A percentile compares a stretch with the other conserved stretches of the same genome.
Evolutionary conservation across 23 tunicate genomes (phyloP).

Genomic region (Diplosoma virens): DNA sequence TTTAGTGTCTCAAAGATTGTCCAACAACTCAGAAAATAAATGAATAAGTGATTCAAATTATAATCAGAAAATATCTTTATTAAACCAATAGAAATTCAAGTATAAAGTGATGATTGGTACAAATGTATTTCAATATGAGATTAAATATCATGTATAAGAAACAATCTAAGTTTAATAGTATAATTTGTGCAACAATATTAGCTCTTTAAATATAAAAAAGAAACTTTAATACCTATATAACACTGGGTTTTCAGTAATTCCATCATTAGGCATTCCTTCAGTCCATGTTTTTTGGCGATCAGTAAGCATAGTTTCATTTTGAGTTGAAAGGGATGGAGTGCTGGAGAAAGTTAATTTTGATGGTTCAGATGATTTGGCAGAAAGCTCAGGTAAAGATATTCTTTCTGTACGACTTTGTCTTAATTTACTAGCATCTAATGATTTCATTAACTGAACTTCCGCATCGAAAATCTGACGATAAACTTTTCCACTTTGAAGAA

Average conservation of each 20-base stretch:
- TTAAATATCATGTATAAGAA: too few relatives aligned
- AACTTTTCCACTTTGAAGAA: slow-evolving; percentile 91
- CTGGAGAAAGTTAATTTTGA: background rate
- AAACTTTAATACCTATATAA: slow-evolving; percentile 46
- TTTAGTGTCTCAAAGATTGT: too few relatives aligned
- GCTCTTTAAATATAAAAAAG: background rate
- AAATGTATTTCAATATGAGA: too few relatives aligned
- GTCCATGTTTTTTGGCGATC: slow-evolving; percentile 72
- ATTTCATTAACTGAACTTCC: slow-evolving; percentile 86
- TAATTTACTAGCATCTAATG: slow-evolving; percentile 34
- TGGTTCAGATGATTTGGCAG: slow-evolving; percentile 1
- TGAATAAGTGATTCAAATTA: too few relatives aligned
- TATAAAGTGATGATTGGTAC: too few relatives aligned
- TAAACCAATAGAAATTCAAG: too few relatives aligned
- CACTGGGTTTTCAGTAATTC: slow-evolving; percentile 88
- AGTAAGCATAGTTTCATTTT: slow-evolving; percentile 36
- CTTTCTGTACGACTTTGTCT: slow-evolving; percentile 10
- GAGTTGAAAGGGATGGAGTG: background rate
- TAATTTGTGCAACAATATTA: too few relatives aligned
- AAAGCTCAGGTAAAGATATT: slow-evolving; percentile 37
- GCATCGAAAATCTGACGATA: slow-evolving; percentile 98
- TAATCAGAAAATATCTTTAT: too few relatives aligned
- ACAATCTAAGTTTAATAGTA: too few relatives aligned
- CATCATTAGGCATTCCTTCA: slow-evolving; percentile 81
- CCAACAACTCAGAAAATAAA: too few relatives aligned